Evolutionary conservation across 2,888 invertebrate genomes (phyloP).

Genomic region (Hylaea fasciaria): DNA sequence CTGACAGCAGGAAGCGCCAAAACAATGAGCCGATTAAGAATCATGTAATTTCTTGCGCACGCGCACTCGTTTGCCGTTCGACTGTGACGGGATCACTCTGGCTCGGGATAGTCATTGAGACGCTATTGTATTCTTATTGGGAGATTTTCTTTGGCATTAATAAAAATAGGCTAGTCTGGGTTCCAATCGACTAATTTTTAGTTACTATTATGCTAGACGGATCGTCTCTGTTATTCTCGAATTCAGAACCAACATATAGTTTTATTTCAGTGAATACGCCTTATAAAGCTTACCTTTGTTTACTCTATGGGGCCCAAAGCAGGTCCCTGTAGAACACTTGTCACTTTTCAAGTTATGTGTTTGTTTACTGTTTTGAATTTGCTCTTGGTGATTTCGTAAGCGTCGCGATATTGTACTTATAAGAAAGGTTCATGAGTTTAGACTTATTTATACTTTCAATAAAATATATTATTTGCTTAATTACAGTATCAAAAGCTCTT

Average conservation of each 20-base stretch:
- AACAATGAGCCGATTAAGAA: constrained; percentile 52
- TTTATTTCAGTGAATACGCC: no score
- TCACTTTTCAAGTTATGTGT: not conserved
- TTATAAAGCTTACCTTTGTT: no score
- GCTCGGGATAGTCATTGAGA: constrained; percentile 40
- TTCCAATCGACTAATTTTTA: constrained; percentile 1
- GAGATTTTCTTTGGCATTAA: constrained; percentile 37
- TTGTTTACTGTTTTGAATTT: not conserved
- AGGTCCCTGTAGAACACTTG: no score
- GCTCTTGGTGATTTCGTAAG: not conserved
- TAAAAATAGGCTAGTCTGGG: constrained; percentile 16
- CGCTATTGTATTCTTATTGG: constrained; percentile 57
- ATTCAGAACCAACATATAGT: not conserved
- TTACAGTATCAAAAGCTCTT: not conserved
- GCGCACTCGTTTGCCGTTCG: constrained; percentile 47
- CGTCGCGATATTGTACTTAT: not conserved
- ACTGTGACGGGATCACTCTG: constrained; percentile 25
- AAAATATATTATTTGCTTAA: not conserved
- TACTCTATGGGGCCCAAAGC: no score
- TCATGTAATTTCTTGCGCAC: constrained; percentile 47
- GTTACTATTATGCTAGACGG: not conserved
- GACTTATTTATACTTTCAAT: no score
- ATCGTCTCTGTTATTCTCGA: not conserved
- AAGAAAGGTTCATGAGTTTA: not conserved
- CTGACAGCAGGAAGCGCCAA: constrained; percentile 50